phyloP scores from a whole-genome alignment of 2,888 invertebrate genomes.

The Dascillus cervinus region DNA sequence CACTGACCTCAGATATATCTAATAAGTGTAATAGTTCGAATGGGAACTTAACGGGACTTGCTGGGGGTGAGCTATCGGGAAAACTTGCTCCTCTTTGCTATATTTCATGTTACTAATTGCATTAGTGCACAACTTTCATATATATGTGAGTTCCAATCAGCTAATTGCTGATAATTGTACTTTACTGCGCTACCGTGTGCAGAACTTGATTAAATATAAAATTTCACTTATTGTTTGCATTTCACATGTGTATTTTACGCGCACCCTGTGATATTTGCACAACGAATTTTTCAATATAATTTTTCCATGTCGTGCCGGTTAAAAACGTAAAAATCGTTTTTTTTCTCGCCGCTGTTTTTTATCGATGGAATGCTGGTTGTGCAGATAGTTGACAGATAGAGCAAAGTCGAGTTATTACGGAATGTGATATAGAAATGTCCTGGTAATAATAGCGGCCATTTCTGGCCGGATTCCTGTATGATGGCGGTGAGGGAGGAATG shows the following conservation, averaged over 20 bases:
- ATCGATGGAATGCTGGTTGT: no score
- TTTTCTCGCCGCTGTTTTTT: no score
- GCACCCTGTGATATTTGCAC: constrained; percentile 21
- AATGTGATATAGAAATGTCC: no score
- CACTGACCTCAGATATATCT: constrained; percentile 17
- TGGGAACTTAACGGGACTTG: constrained; percentile 10
- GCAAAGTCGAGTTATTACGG: no score
- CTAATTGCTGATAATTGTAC: constrained; percentile 36
- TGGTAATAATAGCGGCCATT: constrained; percentile 6
- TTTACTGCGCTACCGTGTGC: constrained; percentile 26
- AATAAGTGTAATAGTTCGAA: constrained; percentile 16
- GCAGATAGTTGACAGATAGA: no score
- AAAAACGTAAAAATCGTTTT: no score
- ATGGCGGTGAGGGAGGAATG: constrained; percentile 25
- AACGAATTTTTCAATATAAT: no score
- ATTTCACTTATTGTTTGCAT: constrained; percentile 33
- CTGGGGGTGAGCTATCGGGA: constrained; percentile 17
- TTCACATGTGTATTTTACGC: constrained; percentile 22
- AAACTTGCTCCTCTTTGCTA: constrained; percentile 22
- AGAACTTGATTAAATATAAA: constrained; percentile 33
- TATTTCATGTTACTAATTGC: constrained; percentile 34
- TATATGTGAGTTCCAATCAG: constrained; percentile 34
- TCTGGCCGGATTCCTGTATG: constrained; percentile 20
- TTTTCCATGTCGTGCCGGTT: no score
- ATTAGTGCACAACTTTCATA: constrained; percentile 28